Conservation (phyloP, 2,888 invertebrate species). For the Drosophila demipolita region DNA sequence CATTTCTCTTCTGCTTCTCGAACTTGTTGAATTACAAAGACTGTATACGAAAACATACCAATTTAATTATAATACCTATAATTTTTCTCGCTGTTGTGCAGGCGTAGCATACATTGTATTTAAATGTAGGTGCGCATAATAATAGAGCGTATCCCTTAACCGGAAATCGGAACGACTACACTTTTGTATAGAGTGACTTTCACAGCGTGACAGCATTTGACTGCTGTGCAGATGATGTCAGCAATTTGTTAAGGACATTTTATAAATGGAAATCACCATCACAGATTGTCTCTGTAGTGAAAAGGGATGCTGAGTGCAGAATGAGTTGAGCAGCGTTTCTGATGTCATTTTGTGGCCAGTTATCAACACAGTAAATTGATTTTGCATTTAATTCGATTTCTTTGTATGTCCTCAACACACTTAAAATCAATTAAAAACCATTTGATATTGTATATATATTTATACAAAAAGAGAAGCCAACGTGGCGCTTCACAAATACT, state of each 20-base stretch:
- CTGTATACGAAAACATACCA: not conserved
- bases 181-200: constrained; percentile 9
- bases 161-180: constrained; percentile 37
- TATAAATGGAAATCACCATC: constrained; percentile 1
- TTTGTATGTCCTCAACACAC: constrained; percentile 28
- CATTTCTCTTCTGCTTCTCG: not conserved
- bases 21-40: not conserved
- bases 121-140: constrained; percentile 44
- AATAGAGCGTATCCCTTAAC: constrained; percentile 14
- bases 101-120: constrained; percentile 62
- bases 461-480: constrained; percentile 17
- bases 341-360: constrained; percentile 58
- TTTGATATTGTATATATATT: constrained; percentile 41
- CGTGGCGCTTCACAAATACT: constrained; percentile 24
- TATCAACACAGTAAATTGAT: constrained; percentile 49
- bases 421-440: constrained; percentile 72
- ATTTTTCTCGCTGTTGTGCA: constrained; percentile 33
- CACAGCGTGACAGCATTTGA: constrained; percentile 1
- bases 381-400: constrained; percentile 56
- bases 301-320: constrained; percentile 8
- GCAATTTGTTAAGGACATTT: constrained; percentile 37
- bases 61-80: not conserved
- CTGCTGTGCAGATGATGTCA: constrained; percentile 57
- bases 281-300: not conserved
- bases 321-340: constrained; percentile 23